Percentiles rank a stretch among this genome's conserved stretches.
phyloP scores from a whole-genome alignment of 2,113 vertebrate genomes.

The Calidris pugnax region DNA sequence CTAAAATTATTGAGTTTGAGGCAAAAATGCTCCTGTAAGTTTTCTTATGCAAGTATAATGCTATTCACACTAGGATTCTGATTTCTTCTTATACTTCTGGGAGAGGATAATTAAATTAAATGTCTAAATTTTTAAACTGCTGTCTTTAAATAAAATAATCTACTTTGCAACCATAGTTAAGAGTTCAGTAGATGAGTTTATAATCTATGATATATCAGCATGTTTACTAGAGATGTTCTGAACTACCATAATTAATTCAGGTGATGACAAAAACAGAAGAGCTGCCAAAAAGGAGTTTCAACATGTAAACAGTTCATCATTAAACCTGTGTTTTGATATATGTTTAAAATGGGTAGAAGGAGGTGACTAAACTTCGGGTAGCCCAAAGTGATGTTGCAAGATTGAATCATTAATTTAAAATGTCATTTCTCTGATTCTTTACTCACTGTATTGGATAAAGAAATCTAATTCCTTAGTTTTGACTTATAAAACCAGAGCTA shows the following conservation, averaged over 20 bases:
- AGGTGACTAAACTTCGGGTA: constrained; percentile 41
- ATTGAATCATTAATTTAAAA: constrained; percentile 15
- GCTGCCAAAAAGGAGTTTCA: constrained; percentile 58
- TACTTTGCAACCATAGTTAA: constrained; percentile 66
- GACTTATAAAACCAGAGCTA: background rate
- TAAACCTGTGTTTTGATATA: constrained; percentile 50
- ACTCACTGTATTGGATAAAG: constrained; percentile 7
- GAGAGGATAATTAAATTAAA: constrained; percentile 83
- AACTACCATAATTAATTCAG: constrained; percentile 70
- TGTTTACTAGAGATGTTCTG: constrained; percentile 51
- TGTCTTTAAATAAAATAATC: constrained; percentile 77
- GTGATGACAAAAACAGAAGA: constrained; percentile 52
- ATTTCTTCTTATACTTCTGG: constrained; percentile 74
- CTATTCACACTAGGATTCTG: constrained; percentile 73
- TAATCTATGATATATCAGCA: constrained; percentile 66
- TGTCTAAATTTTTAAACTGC: constrained; percentile 75
- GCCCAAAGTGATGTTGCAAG: constrained; percentile 37
- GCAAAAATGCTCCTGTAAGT: constrained; percentile 72
- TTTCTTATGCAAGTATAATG: constrained; percentile 71
- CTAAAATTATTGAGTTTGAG: constrained; percentile 80
- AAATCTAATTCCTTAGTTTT: constrained; percentile 9
- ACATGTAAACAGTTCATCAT: constrained; percentile 53
- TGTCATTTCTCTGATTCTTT: constrained; percentile 9
- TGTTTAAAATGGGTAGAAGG: constrained; percentile 36
- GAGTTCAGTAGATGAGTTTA: constrained; percentile 68